phyloP scores from a whole-genome alignment of 2,113 vertebrate species.

The Microtus montanus region DNA sequence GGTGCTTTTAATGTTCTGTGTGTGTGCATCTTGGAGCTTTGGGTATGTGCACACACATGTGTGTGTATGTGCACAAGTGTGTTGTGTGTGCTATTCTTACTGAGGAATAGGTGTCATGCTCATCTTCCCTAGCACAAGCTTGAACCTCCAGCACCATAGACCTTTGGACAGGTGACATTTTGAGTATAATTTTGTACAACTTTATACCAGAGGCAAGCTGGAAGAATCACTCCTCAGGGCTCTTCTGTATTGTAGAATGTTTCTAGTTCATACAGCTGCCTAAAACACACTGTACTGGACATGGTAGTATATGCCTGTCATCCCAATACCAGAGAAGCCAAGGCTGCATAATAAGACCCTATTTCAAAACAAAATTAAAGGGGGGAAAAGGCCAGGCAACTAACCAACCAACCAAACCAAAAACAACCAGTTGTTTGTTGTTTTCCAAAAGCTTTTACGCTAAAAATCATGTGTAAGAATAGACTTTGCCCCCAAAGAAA shows the following conservation, averaged over 20 bases:
- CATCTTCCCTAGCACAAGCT: slow-evolving; percentile 92
- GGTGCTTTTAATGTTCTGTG: not conserved
- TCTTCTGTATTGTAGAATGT: slow-evolving; percentile 87
- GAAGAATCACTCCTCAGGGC: slow-evolving; percentile 85
- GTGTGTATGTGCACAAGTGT: not conserved
- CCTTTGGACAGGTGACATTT: slow-evolving; percentile 91
- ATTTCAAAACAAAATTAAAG: not conserved
- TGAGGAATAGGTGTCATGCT: slow-evolving; percentile 95
- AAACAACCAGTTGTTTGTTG: slow-evolving; percentile 65
- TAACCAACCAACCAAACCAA: not conserved
- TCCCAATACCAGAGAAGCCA: not conserved
- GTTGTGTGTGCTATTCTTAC: slow-evolving; percentile 71
- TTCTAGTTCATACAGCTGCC: slow-evolving; percentile 86
- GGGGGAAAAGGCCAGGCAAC: not conserved
- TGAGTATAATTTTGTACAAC: slow-evolving; percentile 92
- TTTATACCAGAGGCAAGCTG: slow-evolving; percentile 87
- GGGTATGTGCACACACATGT: not conserved
- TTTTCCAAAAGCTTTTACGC: slow-evolving; percentile 88
- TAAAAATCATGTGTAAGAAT: slow-evolving; percentile 87
- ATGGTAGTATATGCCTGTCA: not conserved
- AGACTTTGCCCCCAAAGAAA: slow-evolving; percentile 86
- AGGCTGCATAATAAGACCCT: not conserved
- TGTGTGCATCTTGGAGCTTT: not conserved
- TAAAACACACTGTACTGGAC: slow-evolving; percentile 60
- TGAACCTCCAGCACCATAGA: slow-evolving; percentile 92